These are phyloP conservation scores for Anastrepha ludens DNA, from an alignment of 1,140 invertebrate species.

Conservation along the genomic window DNA sequence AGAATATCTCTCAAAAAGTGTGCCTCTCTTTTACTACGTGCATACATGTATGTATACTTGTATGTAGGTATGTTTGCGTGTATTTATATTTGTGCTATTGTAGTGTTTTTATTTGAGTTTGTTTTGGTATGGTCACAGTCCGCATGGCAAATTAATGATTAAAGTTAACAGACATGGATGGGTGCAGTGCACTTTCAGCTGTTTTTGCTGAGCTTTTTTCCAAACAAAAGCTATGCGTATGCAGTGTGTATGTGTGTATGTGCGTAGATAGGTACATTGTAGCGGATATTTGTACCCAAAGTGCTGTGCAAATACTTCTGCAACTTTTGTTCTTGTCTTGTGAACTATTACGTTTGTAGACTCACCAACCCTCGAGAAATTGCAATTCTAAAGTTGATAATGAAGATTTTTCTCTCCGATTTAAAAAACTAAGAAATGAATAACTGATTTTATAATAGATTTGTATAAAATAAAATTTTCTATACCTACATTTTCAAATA, in stretches of 20 bases:
- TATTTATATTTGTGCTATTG: not conserved
- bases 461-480: too few relatives aligned
- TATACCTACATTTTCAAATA: too few relatives aligned
- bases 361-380: too few relatives aligned
- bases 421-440: too few relatives aligned
- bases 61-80: too few relatives aligned
- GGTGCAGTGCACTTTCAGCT: slow-evolving; percentile 34
- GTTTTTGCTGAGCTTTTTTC: not conserved
- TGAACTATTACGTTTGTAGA: too few relatives aligned
- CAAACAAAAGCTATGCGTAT: not conserved
- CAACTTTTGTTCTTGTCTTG: too few relatives aligned
- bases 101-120: not conserved
- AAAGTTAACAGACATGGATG: not conserved
- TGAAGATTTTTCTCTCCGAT: too few relatives aligned
- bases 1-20: not conserved
- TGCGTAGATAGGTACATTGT: not conserved
- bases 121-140: not conserved
- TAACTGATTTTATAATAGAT: too few relatives aligned
- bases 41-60: too few relatives aligned
- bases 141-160: slow-evolving; percentile 15
- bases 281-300: not conserved
- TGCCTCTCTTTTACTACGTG: not conserved
- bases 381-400: too few relatives aligned
- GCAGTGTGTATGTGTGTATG: not conserved
- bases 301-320: not conserved